These are phyloP conservation scores for Spongia lamella DNA, from an alignment of 37 sponge, comb jelly and placozoan genomes.

Conservation along the genomic window DNA sequence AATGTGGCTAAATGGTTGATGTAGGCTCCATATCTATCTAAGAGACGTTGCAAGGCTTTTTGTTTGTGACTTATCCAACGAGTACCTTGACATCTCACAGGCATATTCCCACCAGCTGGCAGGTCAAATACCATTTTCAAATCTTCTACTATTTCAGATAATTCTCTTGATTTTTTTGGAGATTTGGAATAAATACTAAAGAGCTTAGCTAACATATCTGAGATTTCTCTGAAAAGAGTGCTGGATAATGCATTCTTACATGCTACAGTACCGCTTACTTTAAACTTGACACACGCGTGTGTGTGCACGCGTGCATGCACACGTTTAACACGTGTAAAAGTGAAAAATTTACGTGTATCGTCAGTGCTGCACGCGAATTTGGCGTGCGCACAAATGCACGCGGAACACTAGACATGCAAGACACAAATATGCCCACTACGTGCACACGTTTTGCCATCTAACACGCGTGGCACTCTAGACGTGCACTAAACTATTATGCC, in stretches of 20 bases:
- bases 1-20: constrained; percentile 26
- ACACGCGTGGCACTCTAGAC: too few relatives aligned
- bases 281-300: too few relatives aligned
- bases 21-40: constrained; percentile 57
- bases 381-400: too few relatives aligned
- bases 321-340: too few relatives aligned
- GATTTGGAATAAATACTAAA: constrained; percentile 50
- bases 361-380: too few relatives aligned
- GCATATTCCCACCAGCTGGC: constrained; percentile 16
- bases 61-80: neutral
- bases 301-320: too few relatives aligned
- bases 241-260: constrained; percentile 52
- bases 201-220: constrained; percentile 56
- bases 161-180: constrained; percentile 48
- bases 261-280: too few relatives aligned
- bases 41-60: constrained; percentile 34
- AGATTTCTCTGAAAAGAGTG: constrained; percentile 23
- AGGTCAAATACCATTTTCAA: constrained; percentile 45
- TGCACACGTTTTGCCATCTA: too few relatives aligned
- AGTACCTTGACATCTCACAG: constrained; percentile 27
- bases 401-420: too few relatives aligned
- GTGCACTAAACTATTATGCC: too few relatives aligned
- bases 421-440: too few relatives aligned
- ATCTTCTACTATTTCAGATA: constrained; percentile 28
- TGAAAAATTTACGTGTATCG: too few relatives aligned